A percentile compares a stretch with the other conserved stretches of the same genome.
phyloP scores from a whole-genome alignment of 2,888 invertebrate species.

The Macropis europaea region DNA sequence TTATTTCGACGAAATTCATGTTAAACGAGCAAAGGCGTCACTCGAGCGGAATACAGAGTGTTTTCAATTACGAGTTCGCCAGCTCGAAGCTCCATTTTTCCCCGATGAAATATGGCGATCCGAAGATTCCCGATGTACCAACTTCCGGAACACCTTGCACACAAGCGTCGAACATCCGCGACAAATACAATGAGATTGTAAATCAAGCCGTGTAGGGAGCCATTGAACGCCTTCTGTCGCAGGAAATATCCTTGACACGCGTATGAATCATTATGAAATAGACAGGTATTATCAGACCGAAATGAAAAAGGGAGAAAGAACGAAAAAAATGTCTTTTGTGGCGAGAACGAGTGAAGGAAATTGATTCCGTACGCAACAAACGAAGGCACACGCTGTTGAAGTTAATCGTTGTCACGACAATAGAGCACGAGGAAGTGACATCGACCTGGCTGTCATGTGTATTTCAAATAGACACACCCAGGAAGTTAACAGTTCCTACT shows the following conservation, averaged over 20 bases:
- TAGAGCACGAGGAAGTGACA: conserved; percentile 4
- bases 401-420: conserved; percentile 4
- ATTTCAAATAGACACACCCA: conserved; percentile 19
- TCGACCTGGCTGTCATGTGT: background rate
- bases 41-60: too few relatives aligned
- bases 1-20: too few relatives aligned
- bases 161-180: conserved; percentile 4
- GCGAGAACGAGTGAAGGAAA: background rate
- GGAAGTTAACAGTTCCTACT: conserved; percentile 11
- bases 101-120: background rate
- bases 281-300: background rate
- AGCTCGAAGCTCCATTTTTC: background rate
- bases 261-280: conserved; percentile 17
- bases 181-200: conserved; percentile 40
- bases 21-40: too few relatives aligned
- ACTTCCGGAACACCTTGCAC: conserved; percentile 28
- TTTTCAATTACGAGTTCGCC: background rate
- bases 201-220: conserved; percentile 12
- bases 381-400: background rate
- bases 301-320: background rate
- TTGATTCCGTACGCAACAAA: conserved; percentile 5
- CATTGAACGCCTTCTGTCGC: conserved; percentile 21
- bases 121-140: conserved; percentile 1
- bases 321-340: background rate
- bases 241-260: conserved; percentile 12